Evolutionary conservation across 2,888 invertebrate species (phyloP).

Genomic region (Anorthoa munda): DNA sequence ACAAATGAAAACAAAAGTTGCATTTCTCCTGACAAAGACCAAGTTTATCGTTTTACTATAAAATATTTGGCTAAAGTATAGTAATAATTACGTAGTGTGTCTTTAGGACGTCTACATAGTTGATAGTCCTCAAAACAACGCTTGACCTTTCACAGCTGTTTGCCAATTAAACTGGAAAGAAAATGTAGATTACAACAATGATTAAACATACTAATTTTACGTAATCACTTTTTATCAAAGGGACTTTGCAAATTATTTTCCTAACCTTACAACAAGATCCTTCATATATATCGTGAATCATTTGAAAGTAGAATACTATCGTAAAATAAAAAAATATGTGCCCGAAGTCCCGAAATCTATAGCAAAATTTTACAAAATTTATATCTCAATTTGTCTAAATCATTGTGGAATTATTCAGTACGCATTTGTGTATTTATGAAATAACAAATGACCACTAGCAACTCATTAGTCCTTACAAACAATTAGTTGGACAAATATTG

Average conservation of each 20-base stretch:
- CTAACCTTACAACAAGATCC: too few species aligned
- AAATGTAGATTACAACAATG: neutral
- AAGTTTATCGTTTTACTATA: neutral
- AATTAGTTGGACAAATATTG: conserved; percentile 65
- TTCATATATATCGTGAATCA: too few species aligned
- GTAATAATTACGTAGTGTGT: neutral
- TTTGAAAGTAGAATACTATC: neutral
- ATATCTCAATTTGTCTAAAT: conserved; percentile 33
- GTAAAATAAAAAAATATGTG: neutral
- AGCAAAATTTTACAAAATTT: conserved; percentile 21
- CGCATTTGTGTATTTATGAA: conserved; percentile 48
- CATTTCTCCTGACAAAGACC: neutral
- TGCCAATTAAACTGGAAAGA: conserved; percentile 1
- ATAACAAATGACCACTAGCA: conserved; percentile 69
- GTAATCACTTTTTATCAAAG: neutral
- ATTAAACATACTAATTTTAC: neutral
- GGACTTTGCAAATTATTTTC: too few species aligned
- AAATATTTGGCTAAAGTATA: neutral
- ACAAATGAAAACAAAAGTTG: neutral
- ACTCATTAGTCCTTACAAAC: conserved; percentile 71
- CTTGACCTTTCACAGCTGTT: neutral
- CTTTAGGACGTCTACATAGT: neutral
- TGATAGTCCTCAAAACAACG: neutral
- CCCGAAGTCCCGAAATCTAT: neutral
- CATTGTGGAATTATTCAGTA: conserved; percentile 41